Evolutionary conservation across 2,797 vertebrate species (phyloP), one percentile per base, ranked within the genome.

Genomic region (Cyprinella venusta): DNA sequence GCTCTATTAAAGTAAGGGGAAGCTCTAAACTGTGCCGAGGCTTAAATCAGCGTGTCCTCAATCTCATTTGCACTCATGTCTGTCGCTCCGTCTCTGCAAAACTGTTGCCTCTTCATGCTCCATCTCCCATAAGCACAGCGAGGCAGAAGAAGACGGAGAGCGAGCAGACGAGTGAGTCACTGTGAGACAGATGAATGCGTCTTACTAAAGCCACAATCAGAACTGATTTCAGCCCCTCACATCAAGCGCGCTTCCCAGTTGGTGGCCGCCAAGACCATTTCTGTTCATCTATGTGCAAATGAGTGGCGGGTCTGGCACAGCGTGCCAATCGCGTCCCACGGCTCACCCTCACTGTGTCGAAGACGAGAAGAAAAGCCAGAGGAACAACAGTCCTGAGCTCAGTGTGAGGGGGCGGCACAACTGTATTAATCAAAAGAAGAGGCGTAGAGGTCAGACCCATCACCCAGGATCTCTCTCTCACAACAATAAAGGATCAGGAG

Each of bases 211-310:
- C 64, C 61, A 48, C 68, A 80, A 80, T 86, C 81, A 79, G 15
- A 74, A 74, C 61, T 68, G 67, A 76, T 81, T 83, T 76, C 36
- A 52, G 80, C 54, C 70, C 64, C 33, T 21, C 70, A 30, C 61
- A 68, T 79, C 81, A 63, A 38, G 33, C 42, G 16, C 42, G 70
- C 69, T 40, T 83, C 81, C 71, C 76, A 68, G 84, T 76, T 69
- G 74, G 72, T 71, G 77, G 48, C 72, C 76, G 63, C 36, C 33
- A 78, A 84, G 71, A 68, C 64, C 76, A 72, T 70, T 84, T 72
- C 78, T 33, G n/a, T 79, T 85, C 81, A 88, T 84, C 84, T 84
- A 88, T 85, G 78, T 88, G 84, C 80, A 87, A 87, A 86, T 86
- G 85, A 83, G 82, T 12, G 56, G 56, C 61, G 52, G 33, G 61